A percentile compares a stretch with the other conserved stretches of the same genome.
Evolutionary conservation across 1,140 invertebrate genomes (phyloP).

Genomic region (Heliconius nattereri): DNA sequence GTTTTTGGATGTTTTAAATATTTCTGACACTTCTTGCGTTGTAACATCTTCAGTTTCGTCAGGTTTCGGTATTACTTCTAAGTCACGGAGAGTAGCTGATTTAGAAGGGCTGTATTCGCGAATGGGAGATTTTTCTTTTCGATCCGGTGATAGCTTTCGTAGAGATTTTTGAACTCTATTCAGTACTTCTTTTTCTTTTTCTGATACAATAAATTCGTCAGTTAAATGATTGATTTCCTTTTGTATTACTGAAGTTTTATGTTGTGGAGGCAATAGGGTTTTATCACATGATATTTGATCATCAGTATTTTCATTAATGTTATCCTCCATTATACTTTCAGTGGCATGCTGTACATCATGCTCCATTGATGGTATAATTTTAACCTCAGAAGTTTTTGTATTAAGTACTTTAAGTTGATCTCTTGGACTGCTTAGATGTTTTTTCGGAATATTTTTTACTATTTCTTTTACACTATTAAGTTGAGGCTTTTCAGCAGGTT

Average conservation of each 20-base stretch:
- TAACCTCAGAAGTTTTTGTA: background rate
- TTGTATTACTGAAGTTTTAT: background rate
- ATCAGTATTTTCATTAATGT: slow-evolving; percentile 9
- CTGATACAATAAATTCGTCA: slow-evolving; percentile 35
- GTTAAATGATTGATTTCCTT: background rate
- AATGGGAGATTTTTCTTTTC: slow-evolving; percentile 48
- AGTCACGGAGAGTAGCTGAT: slow-evolving; percentile 22
- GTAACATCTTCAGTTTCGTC: slow-evolving; percentile 39
- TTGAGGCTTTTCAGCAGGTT: background rate
- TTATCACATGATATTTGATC: slow-evolving; percentile 15
- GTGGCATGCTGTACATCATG: slow-evolving; percentile 25
- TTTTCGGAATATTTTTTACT: background rate
- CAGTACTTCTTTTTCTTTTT: slow-evolving; percentile 66
- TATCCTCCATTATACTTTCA: slow-evolving; percentile 14
- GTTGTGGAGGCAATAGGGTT: slow-evolving; percentile 13
- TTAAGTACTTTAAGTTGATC: background rate
- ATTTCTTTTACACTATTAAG: background rate
- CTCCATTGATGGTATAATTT: slow-evolving; percentile 14
- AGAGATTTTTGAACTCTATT: slow-evolving; percentile 65
- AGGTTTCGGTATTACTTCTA: slow-evolving; percentile 18
- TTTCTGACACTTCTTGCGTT: slow-evolving; percentile 36
- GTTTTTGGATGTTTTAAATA: slow-evolving; percentile 30
- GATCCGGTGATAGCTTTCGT: slow-evolving; percentile 63
- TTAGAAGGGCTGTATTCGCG: slow-evolving; percentile 23
- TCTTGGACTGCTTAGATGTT: slow-evolving; percentile 16